Percentiles rank a stretch among this genome's conserved stretches.
These are phyloP conservation scores for Heterodera carotae DNA, from an alignment of 1,140 invertebrate genomes.

Conservation along the genomic window DNA sequence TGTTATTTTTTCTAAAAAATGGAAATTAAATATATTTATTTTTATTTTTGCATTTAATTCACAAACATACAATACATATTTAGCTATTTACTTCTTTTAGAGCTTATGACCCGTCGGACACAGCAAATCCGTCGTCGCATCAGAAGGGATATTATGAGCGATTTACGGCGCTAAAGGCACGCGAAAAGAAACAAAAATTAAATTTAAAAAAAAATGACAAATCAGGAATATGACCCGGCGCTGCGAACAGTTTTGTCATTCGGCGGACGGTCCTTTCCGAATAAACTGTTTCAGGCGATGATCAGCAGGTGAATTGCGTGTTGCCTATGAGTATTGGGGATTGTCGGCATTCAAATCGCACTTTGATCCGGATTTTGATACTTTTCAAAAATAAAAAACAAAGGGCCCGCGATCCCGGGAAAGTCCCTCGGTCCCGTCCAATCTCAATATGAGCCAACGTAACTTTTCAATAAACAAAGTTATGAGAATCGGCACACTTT, in stretches of 20 bases:
- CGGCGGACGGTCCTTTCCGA: slow-evolving; percentile 65
- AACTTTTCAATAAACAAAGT: too few species aligned
- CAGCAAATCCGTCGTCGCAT: slow-evolving; percentile 45
- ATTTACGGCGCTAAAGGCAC: slow-evolving; percentile 54
- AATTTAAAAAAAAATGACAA: neutral
- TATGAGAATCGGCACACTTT: slow-evolving; percentile 43
- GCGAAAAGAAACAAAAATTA: too few species aligned
- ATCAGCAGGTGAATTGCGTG: slow-evolving; percentile 33
- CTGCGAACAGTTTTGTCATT: slow-evolving; percentile 64
- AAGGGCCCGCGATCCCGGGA: too few species aligned
- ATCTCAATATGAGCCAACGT: too few species aligned
- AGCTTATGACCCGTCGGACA: slow-evolving; percentile 57
- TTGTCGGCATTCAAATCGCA: neutral
- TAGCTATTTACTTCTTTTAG: slow-evolving; percentile 38
- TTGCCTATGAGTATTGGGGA: too few species aligned
- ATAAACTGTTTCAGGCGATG: slow-evolving; percentile 48
- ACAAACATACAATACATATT: too few species aligned
- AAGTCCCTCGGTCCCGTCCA: too few species aligned
- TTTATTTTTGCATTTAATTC: too few species aligned
- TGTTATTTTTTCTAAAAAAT: too few species aligned
- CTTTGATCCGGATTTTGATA: too few species aligned
- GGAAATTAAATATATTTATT: too few species aligned
- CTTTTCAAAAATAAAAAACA: too few species aligned
- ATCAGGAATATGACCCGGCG: slow-evolving; percentile 43
- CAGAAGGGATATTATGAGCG: slow-evolving; percentile 14